phyloP scores from a whole-genome alignment of 2,888 invertebrate genomes.

The Trachelus iudaicus region DNA sequence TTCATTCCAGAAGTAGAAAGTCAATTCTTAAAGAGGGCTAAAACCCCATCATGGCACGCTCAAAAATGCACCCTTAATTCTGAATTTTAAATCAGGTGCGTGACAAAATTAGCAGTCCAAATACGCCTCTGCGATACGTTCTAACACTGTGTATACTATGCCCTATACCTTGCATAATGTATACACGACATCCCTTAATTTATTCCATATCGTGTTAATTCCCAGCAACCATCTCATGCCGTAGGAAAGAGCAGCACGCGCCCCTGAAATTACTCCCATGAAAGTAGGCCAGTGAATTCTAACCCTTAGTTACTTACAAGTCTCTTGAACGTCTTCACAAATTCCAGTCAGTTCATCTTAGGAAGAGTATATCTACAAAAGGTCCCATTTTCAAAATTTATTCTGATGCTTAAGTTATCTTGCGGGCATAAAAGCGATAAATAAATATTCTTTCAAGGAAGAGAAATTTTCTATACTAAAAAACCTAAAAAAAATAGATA shows the following conservation, averaged over 20 bases:
- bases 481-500: too few species aligned
- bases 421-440: too few species aligned
- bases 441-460: too few species aligned
- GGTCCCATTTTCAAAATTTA: too few species aligned
- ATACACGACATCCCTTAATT: constrained; percentile 10
- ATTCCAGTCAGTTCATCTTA: too few species aligned
- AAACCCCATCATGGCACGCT: not conserved
- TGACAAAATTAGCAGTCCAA: constrained; percentile 16
- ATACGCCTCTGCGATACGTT: not conserved
- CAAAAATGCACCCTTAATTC: not conserved
- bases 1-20: too few species aligned
- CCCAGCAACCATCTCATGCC: constrained; percentile 6
- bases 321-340: too few species aligned
- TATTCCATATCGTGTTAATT: constrained; percentile 19
- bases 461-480: too few species aligned
- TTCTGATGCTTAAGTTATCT: too few species aligned
- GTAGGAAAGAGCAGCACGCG: constrained; percentile 6
- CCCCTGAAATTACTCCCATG: constrained; percentile 9
- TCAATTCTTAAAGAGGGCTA: too few species aligned
- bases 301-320: too few species aligned
- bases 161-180: constrained; percentile 4
- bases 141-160: not conserved
- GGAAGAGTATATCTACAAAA: too few species aligned
- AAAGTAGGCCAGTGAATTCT: constrained; percentile 7
- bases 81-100: constrained; percentile 12